phyloP scores from a whole-genome alignment of 2,797 vertebrate genomes.

The Diceros bicornis region DNA sequence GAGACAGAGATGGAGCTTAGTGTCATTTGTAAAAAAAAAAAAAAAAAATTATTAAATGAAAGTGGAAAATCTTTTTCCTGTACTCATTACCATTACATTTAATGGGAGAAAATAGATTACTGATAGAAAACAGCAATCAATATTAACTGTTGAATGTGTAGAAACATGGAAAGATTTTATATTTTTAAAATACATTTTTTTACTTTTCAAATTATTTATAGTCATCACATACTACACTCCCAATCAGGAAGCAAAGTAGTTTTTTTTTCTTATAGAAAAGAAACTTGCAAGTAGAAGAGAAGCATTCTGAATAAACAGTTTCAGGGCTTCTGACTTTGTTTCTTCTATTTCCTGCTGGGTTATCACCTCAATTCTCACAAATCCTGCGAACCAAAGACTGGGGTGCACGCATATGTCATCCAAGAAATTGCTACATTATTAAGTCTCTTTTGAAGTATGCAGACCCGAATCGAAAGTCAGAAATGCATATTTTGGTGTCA shows the following conservation, averaged over 20 bases:
- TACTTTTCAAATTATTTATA: not conserved
- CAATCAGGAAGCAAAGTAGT: not conserved
- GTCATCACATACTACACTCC: not conserved
- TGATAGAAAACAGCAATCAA: not conserved
- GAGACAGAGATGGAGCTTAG: not conserved
- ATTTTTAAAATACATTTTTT: not conserved
- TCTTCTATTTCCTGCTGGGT: slow-evolving; percentile 40
- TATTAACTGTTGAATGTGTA: not conserved
- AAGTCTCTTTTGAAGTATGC: slow-evolving; percentile 69
- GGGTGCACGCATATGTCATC: not conserved
- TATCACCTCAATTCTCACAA: slow-evolving; percentile 57
- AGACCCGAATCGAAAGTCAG: slow-evolving; percentile 16
- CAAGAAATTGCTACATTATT: slow-evolving; percentile 13
- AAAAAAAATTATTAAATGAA: not conserved
- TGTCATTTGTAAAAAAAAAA: not conserved
- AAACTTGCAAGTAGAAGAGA: not conserved
- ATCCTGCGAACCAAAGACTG: not conserved
- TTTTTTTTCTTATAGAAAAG: not conserved
- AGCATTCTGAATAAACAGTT: not conserved
- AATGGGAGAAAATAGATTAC: not conserved
- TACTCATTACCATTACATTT: not conserved
- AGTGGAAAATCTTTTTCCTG: not conserved
- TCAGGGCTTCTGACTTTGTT: not conserved
- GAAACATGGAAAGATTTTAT: not conserved
- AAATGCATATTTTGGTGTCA: slow-evolving; percentile 59